These are phyloP conservation scores for Apeira syringaria DNA, from an alignment of 2,888 invertebrate species.

Conservation along the genomic window DNA sequence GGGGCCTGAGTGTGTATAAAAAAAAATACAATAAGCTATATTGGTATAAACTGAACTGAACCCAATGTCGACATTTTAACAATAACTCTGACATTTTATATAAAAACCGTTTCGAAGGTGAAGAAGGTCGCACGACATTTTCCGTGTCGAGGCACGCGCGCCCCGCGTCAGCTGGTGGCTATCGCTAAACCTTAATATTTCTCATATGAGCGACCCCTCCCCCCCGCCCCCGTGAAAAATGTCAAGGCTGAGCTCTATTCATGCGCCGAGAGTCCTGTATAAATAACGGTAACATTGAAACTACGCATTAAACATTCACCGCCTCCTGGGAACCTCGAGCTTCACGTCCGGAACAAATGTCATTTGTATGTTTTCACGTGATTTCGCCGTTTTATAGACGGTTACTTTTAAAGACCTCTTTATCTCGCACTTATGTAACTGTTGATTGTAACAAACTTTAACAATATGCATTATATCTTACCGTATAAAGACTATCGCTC, in stretches of 20 bases:
- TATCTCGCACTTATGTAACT: background rate
- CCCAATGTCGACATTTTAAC: constrained; percentile 28
- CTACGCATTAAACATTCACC: constrained; percentile 37
- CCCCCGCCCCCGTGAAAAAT: constrained; percentile 42
- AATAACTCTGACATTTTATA: constrained; percentile 32
- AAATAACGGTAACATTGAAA: constrained; percentile 36
- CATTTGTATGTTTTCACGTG: constrained; percentile 10
- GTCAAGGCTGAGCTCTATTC: constrained; percentile 39
- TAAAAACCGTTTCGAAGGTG: constrained; percentile 46
- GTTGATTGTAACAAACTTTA: no score
- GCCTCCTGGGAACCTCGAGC: constrained; percentile 13
- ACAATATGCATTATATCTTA: no score
- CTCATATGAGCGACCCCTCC: constrained; percentile 56
- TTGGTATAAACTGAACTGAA: no score
- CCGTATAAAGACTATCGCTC: no score
- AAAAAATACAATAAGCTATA: no score
- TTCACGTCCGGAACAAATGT: constrained; percentile 22
- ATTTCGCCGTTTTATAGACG: constrained; percentile 1
- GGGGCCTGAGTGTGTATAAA: no score
- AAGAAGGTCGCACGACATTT: constrained; percentile 52
- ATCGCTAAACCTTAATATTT: constrained; percentile 74
- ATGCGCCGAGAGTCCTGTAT: constrained; percentile 40
- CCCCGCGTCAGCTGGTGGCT: constrained; percentile 68
- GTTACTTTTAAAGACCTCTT: background rate
- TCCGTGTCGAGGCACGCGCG: constrained; percentile 57